These are phyloP conservation scores for Cladopsammia gracilis DNA, from an alignment of 64 coral and sea anemone species.

Conservation along the genomic window DNA sequence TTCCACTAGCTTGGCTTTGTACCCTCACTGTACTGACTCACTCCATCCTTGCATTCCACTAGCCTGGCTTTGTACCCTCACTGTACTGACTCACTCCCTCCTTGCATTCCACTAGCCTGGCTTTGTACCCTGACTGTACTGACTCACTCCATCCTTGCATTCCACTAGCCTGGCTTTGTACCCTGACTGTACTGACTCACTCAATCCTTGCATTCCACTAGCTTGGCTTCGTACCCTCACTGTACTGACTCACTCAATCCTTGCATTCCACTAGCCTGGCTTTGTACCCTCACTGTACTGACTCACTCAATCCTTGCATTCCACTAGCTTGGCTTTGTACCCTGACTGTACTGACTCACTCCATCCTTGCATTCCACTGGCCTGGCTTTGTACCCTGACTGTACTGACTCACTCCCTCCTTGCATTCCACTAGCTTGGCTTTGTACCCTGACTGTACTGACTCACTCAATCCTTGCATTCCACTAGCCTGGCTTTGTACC, in stretches of 20 bases:
- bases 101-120: too few relatives aligned
- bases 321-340: too few relatives aligned
- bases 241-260: not conserved
- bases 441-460: not conserved
- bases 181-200: not conserved
- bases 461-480: not conserved
- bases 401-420: not conserved
- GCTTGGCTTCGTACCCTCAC: too few relatives aligned
- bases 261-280: too few relatives aligned
- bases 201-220: too few relatives aligned
- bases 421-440: too few relatives aligned
- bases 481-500: too few relatives aligned
- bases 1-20: too few relatives aligned
- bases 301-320: not conserved
- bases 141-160: not conserved
- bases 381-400: not conserved
- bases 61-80: too few relatives aligned
- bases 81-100: not conserved
- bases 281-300: not conserved
- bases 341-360: not conserved
- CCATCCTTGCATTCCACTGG: too few relatives aligned
- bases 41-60: too few relatives aligned
- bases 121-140: not conserved
- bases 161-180: too few relatives aligned
- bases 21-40: not conserved